Evolutionary conservation across 2,113 vertebrate species (phyloP).

Genomic region (Verasper variegatus): DNA sequence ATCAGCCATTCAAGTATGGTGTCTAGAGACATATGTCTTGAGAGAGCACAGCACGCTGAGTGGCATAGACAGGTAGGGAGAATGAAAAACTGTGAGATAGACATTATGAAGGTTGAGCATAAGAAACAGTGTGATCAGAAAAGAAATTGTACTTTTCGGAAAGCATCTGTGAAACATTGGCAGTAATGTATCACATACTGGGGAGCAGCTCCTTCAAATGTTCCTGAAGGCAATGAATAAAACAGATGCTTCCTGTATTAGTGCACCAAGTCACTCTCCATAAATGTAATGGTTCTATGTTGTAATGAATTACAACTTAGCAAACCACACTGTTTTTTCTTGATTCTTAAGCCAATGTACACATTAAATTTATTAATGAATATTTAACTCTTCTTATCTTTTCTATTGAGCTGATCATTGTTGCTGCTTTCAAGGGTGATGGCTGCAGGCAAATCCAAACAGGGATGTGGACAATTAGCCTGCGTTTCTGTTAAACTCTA

Average conservation of each 20-base stretch:
- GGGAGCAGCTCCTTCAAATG: neutral
- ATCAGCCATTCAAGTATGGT: neutral
- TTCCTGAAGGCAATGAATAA: conserved; percentile 30
- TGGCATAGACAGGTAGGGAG: neutral
- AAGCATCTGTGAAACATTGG: neutral
- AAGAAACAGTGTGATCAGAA: neutral
- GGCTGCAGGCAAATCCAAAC: conserved; percentile 38
- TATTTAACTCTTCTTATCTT: neutral
- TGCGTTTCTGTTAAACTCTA: conserved; percentile 55
- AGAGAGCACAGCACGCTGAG: neutral
- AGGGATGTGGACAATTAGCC: conserved; percentile 49
- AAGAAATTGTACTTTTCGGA: conserved; percentile 20
- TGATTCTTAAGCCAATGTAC: neutral
- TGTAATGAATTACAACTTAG: neutral
- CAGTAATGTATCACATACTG: conserved; percentile 10
- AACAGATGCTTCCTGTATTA: conserved; percentile 9
- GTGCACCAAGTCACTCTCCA: conserved; percentile 1
- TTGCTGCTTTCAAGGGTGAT: conserved; percentile 6
- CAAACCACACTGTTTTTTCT: neutral
- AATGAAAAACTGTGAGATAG: conserved; percentile 5
- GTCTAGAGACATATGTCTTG: neutral
- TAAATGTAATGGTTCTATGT: neutral
- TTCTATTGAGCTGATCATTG: conserved; percentile 1
- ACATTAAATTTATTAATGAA: neutral
- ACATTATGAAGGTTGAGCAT: neutral